These are phyloP conservation scores for Ceratothoa steindachneri DNA, from an alignment of 2,888 invertebrate genomes.

Conservation along the genomic window DNA sequence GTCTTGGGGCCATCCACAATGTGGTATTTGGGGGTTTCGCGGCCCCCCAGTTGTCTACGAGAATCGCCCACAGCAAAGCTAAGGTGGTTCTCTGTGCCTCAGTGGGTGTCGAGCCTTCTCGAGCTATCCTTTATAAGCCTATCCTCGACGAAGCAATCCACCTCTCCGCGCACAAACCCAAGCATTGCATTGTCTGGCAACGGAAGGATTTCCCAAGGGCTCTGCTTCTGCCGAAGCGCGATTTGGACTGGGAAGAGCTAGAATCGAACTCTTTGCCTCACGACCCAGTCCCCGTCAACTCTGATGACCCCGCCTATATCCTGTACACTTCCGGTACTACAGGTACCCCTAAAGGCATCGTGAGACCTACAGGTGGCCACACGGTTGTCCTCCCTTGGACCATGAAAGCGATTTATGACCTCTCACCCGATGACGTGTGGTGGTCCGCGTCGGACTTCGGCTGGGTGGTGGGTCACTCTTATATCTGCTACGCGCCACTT, in stretches of 20 bases:
- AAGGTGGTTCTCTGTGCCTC: conserved; percentile 84
- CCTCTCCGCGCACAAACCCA: conserved; percentile 62
- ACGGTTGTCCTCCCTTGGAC: conserved; percentile 79
- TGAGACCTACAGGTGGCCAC: conserved; percentile 82
- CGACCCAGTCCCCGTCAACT: conserved; percentile 77
- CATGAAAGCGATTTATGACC: conserved; percentile 74
- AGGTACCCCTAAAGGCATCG: conserved; percentile 68
- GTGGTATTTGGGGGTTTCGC: conserved; percentile 94
- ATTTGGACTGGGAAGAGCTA: conserved; percentile 72
- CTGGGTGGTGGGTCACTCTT: conserved; percentile 56
- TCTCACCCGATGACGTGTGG: conserved; percentile 56
- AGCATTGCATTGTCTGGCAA: conserved; percentile 78
- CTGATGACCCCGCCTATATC: conserved; percentile 85
- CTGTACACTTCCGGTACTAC: conserved; percentile 65
- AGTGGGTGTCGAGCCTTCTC: conserved; percentile 76
- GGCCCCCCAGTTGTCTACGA: conserved; percentile 74
- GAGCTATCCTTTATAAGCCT: conserved; percentile 63
- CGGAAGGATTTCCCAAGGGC: conserved; percentile 65
- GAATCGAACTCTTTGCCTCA: conserved; percentile 54
- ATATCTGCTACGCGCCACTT: conserved; percentile 55
- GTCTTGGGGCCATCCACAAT: conserved; percentile 87
- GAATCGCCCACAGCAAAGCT: conserved; percentile 79
- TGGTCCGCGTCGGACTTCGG: conserved; percentile 63
- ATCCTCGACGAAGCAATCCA: conserved; percentile 77
- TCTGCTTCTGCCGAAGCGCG: conserved; percentile 62